Conservation (phyloP, 2,797 vertebrate species). For the Microctenopoma stevenorrisi region DNA sequence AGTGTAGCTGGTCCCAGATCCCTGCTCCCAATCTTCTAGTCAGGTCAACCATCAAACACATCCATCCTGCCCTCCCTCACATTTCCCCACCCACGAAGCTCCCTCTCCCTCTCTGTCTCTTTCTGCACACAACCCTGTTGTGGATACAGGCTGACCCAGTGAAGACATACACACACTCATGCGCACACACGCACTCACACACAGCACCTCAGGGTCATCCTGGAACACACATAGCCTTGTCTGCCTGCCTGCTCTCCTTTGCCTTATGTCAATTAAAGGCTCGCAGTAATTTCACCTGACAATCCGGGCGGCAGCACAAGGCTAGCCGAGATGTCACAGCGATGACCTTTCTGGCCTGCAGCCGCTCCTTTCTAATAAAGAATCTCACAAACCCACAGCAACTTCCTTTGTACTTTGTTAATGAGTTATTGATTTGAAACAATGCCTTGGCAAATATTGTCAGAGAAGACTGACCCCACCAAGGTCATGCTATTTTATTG, state of each 20-base stretch:
- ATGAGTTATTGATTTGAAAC: slow-evolving; percentile 99
- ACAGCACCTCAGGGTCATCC: slow-evolving; percentile 79
- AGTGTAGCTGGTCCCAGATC: slow-evolving; percentile 80
- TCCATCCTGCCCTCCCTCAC: slow-evolving; percentile 82
- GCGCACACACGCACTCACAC: slow-evolving; percentile 41
- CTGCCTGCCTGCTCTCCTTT: slow-evolving; percentile 84
- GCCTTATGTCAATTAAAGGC: slow-evolving; percentile 96
- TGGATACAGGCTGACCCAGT: slow-evolving; percentile 74
- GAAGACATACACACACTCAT: slow-evolving; percentile 48
- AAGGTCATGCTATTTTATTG: slow-evolving; percentile 90
- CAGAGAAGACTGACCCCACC: slow-evolving; percentile 89
- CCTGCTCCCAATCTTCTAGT: slow-evolving; percentile 97
- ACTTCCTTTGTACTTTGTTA: slow-evolving; percentile 99
- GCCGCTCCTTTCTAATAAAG: slow-evolving; percentile 93
- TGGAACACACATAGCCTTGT: slow-evolving; percentile 83
- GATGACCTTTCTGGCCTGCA: slow-evolving; percentile 95
- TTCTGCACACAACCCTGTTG: slow-evolving; percentile 62
- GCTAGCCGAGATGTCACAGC: slow-evolving; percentile 92
- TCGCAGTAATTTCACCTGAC: slow-evolving; percentile 98
- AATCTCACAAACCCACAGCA: slow-evolving; percentile 88
- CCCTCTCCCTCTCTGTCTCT: slow-evolving; percentile 38
- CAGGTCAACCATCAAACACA: slow-evolving; percentile 98
- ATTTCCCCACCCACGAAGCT: slow-evolving; percentile 70
- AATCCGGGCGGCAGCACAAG: slow-evolving; percentile 90
- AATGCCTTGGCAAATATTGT: slow-evolving; percentile 97